phyloP scores from a whole-genome alignment of 2,113 vertebrate genomes.

The Halichoerus grypus region DNA sequence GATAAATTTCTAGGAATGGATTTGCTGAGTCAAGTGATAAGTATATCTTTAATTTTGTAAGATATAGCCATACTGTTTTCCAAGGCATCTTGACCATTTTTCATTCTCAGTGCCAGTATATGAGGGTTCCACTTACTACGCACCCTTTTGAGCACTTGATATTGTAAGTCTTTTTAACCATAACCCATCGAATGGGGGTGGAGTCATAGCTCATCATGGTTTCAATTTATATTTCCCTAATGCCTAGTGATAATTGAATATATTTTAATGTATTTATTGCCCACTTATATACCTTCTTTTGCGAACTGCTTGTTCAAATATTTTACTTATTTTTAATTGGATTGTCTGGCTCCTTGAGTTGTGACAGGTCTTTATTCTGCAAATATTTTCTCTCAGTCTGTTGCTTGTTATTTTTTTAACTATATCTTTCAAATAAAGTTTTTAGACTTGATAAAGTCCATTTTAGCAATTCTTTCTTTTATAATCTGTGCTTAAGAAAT shows the following conservation, averaged over 20 bases:
- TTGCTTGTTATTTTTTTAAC: slow-evolving; percentile 4
- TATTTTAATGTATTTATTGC: neutral
- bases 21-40: neutral
- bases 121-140: accelerated
- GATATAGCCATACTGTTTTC: neutral
- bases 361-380: neutral
- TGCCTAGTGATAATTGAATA: neutral
- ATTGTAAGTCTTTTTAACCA: neutral
- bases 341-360: neutral
- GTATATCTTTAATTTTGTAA: neutral
- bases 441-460: neutral
- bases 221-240: neutral
- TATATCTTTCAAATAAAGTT: slow-evolving; percentile 6
- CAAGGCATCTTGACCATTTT: neutral
- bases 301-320: neutral
- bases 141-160: neutral
- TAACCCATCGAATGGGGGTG: accelerated
- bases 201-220: neutral
- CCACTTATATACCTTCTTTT: neutral
- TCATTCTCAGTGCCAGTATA: neutral
- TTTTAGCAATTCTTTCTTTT: neutral
- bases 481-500: neutral
- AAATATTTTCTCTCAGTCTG: neutral
- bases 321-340: neutral
- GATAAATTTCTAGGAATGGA: neutral